Evolutionary conservation across 2,113 vertebrate genomes (phyloP).

Genomic region (Budorcas taxicolor): DNA sequence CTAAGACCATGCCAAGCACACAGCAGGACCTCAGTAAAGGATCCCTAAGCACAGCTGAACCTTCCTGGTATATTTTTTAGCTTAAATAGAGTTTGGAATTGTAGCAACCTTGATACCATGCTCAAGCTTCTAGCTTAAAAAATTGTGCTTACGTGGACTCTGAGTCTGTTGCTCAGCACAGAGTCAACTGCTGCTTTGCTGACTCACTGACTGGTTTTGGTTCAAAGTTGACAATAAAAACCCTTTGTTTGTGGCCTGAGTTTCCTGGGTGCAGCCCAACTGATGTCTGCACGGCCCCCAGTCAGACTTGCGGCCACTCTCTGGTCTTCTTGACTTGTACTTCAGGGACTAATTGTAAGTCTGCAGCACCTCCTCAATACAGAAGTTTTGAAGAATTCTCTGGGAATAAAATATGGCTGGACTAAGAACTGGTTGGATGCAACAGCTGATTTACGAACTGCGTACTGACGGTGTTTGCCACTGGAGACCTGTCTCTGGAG

Average conservation of each 20-base stretch:
- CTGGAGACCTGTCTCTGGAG: background rate
- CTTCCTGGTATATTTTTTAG: background rate
- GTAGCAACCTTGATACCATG: accelerated
- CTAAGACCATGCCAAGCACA: accelerated
- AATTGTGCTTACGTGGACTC: accelerated
- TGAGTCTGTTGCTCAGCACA: background rate
- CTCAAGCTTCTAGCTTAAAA: background rate
- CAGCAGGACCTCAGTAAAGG: accelerated
- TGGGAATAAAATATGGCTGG: background rate
- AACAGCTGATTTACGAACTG: background rate
- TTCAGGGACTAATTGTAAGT: background rate
- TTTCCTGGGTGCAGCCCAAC: background rate
- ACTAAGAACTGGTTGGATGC: accelerated
- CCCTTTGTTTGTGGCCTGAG: background rate
- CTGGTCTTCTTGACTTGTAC: background rate
- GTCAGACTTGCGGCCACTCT: background rate
- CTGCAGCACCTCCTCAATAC: background rate
- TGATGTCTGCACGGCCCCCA: accelerated
- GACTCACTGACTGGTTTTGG: no score
- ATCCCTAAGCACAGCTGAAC: accelerated
- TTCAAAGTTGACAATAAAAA: background rate
- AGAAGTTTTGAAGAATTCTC: background rate
- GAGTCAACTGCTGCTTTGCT: no score
- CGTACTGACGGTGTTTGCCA: background rate
- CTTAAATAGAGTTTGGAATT: background rate